Evolutionary conservation across 2,888 invertebrate species (phyloP), one percentile per base, ranked within the genome.

Genomic region (Trilocha varians): DNA sequence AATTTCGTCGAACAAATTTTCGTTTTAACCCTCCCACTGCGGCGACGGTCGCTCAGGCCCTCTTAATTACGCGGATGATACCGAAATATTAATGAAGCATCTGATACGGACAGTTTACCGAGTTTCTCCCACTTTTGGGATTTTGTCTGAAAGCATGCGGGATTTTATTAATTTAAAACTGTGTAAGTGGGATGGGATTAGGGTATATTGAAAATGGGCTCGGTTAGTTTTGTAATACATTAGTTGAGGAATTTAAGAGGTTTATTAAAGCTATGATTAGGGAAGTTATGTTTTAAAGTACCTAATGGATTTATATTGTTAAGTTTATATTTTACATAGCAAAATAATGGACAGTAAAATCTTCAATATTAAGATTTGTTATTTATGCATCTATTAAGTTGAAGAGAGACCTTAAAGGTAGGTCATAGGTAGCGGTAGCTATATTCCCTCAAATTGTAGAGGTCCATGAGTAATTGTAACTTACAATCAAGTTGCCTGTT

Each of bases 41-140:
- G 40, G 55, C 52, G 55, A 61, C 57, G 46, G 38, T 47, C 48
- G 46, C 48, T 38, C 42, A 49, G 55, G 55, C 62, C 56, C 62
- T 50, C 52, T 67, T 77, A 74, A 76, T 78, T 75, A 77, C 63
- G 42, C 50, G 50, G 66, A 65, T 70, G 63, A 59, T 64, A 62
- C 55, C 65, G 57, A 75, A 79, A 78, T 79, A 79, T 80, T 82
- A 78, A 82, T 70, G 75, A 72, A 70, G 75, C 69, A 72, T 72
- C 72, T 72, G 68, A 73, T 69, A 68, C 73, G 58, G 71, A 71
- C 71, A 66, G 68, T 69, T 70, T 66, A 40, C 9, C 47, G 50
- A 65, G 62, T 55, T 59, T 46, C 50, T 49, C 48, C 25, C 52
- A 62, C 62, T 69, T 64, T 61, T 52, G 60, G 64, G 61, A 62